These are phyloP conservation scores for Etheostoma nigrum DNA, from an alignment of 2,797 vertebrate species.

Conservation along the genomic window DNA sequence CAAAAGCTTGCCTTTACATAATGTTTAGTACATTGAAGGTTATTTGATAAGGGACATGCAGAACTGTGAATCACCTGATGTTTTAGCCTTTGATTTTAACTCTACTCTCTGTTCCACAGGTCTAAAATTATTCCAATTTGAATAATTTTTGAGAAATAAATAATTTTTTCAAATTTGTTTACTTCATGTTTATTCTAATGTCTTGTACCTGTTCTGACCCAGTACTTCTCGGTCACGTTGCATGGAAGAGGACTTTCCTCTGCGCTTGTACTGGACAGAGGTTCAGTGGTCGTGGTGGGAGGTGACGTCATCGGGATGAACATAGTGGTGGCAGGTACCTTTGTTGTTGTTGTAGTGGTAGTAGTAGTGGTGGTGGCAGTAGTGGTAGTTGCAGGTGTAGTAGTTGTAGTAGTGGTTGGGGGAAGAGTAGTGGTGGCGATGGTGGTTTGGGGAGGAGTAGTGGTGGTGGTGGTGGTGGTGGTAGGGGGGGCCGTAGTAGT, in stretches of 20 bases:
- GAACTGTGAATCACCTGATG: neutral
- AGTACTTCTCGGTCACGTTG: slow-evolving; percentile 90
- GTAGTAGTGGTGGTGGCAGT: slow-evolving; percentile 34
- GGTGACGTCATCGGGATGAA: slow-evolving; percentile 66
- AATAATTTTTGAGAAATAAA: neutral
- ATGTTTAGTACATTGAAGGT: neutral
- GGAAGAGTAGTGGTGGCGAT: slow-evolving; percentile 79
- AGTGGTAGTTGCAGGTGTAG: slow-evolving; percentile 27
- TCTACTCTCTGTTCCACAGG: neutral
- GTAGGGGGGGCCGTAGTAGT: slow-evolving; percentile 62
- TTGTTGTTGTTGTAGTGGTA: slow-evolving; percentile 40
- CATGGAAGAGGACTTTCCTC: slow-evolving; percentile 88
- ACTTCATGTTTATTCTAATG: neutral
- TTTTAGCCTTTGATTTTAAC: neutral
- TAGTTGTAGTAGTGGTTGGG: slow-evolving; percentile 72
- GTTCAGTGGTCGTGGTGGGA: slow-evolving; percentile 73
- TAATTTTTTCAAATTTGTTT: neutral
- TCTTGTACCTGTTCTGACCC: slow-evolving; percentile 92
- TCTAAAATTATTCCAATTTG: neutral
- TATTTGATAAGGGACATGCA: slow-evolving; percentile 2
- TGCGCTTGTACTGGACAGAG: slow-evolving; percentile 77
- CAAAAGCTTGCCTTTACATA: neutral
- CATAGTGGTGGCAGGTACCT: slow-evolving; percentile 55
- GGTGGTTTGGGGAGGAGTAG: slow-evolving; percentile 74
- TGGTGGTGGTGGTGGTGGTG: slow-evolving; percentile 68